Evolutionary conservation across 2,888 invertebrate species (phyloP).

Genomic region (Macropis europaea): DNA sequence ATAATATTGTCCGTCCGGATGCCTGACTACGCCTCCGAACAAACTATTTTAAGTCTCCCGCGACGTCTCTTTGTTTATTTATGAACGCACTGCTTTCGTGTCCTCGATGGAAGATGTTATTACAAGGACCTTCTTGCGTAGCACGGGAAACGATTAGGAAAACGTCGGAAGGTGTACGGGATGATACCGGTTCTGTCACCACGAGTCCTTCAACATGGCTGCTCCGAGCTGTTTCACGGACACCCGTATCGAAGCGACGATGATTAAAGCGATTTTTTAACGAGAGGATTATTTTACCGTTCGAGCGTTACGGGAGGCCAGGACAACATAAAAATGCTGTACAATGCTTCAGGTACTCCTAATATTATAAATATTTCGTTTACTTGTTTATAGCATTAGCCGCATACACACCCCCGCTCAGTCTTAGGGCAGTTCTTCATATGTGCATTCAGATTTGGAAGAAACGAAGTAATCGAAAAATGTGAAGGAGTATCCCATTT

Average conservation of each 20-base stretch:
- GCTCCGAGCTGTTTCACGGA: background rate
- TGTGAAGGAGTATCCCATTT: too few species aligned
- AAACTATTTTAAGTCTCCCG: conserved; percentile 55
- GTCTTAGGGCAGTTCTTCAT: too few species aligned
- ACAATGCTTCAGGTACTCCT: too few species aligned
- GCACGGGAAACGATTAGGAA: conserved; percentile 48
- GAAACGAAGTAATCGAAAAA: too few species aligned
- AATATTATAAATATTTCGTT: too few species aligned
- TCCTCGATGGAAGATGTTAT: conserved; percentile 57
- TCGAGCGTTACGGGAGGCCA: too few species aligned
- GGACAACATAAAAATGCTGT: too few species aligned
- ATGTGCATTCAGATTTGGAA: too few species aligned
- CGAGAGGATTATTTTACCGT: background rate
- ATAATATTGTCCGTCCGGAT: conserved; percentile 68
- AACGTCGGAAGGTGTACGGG: conserved; percentile 33
- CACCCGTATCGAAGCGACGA: background rate
- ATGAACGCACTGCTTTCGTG: conserved; percentile 46
- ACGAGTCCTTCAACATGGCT: background rate
- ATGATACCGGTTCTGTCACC: conserved; percentile 47
- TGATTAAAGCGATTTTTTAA: background rate
- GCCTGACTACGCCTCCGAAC: conserved; percentile 44
- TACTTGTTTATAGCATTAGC: too few species aligned
- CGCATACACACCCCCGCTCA: too few species aligned
- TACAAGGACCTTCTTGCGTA: conserved; percentile 56
- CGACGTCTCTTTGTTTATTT: conserved; percentile 57